Evolutionary conservation across 2,888 invertebrate species (phyloP).

Genomic region (Drosophila setosimentum): DNA sequence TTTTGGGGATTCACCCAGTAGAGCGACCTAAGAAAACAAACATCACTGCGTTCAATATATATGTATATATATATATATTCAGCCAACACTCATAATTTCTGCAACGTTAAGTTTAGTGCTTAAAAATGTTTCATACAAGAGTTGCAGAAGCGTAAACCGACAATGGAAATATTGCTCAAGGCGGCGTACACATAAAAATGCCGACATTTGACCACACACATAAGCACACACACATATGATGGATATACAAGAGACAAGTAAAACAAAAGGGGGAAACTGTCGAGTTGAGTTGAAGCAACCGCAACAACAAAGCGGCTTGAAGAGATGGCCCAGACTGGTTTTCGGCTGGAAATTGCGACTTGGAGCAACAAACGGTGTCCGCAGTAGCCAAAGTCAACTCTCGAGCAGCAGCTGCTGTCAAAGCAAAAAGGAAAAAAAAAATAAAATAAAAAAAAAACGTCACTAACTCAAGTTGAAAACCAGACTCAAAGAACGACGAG

Average conservation of each 20-base stretch:
- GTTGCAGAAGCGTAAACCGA: conserved; percentile 57
- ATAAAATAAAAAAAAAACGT: conserved; percentile 16
- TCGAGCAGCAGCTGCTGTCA: conserved; percentile 60
- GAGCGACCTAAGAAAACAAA: conserved; percentile 2
- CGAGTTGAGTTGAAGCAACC: conserved; percentile 23
- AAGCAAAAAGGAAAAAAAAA: conserved; percentile 16
- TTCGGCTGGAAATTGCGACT: conserved; percentile 69
- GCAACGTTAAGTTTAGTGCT: conserved; percentile 69
- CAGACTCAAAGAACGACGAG: conserved; percentile 13
- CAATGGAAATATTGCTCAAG: conserved; percentile 75
- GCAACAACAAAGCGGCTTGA: conserved; percentile 42
- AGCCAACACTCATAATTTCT: conserved; percentile 62
- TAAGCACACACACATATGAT: conserved; percentile 13
- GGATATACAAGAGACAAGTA: conserved; percentile 11
- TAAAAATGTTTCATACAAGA: conserved; percentile 33
- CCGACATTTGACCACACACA: conserved; percentile 79
- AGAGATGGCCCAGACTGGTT: conserved; percentile 80
- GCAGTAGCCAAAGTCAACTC: conserved; percentile 42
- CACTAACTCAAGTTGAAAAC: conserved; percentile 29
- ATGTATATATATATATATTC: conserved; percentile 1
- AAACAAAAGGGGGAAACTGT: conserved; percentile 61
- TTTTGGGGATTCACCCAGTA: background rate
- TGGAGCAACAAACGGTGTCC: conserved; percentile 35
- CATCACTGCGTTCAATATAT: background rate
- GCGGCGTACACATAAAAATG: conserved; percentile 73